Evolutionary conservation across 1,140 invertebrate genomes (phyloP), one percentile per base, ranked within the genome.

Genomic region (Notospermus geniculatus): DNA sequence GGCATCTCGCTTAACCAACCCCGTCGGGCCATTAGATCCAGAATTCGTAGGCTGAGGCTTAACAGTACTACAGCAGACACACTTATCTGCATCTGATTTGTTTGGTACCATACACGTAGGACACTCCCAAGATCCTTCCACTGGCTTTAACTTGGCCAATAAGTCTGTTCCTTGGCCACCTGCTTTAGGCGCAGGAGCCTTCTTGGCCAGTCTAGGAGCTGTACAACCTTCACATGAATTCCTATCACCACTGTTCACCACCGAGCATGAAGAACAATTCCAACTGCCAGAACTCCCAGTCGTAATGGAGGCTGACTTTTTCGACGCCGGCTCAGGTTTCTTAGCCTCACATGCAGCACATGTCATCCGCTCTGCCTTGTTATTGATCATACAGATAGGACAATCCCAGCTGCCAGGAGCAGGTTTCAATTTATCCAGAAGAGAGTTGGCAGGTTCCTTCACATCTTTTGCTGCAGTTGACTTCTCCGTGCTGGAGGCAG

Each of bases 101-200:
- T 91, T 91, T 54, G 81, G 78, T 1, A 89, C 80, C 80, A 86
- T 84, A 77, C 89, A 90, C 45, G 79, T 80, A 11, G 77, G 69
- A 79, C 89, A 90, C 59, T 87, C 85, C 88, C 88, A 90, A 57
- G 83, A 80, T 63, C 82, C 81, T 1, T 73, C 58, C 32, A 82
- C 75, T 39, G 81, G 71, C 70, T 85, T 87, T 66, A 87, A 88
- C 39, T 85, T 72, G 46, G 81, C 73, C 19, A 86, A 83, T 65
- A 87, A 85, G 15, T 78, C 69, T n/a, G n/a, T n/a, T n/a, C n/a
- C n/a, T n/a, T n/a, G n/a, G n/a, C n/a, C n/a, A n/a, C n/a, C n/a
- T n/a, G n/a, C 29, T 58, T 85, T 72, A 50, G 81, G 73, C 19
- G 85, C 83, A 65, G 87, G 85, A 17, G 77, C 68, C 28, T 54